These are phyloP conservation scores for Schizopygopsis malacanthus DNA, from an alignment of 2,797 vertebrate species.

Conservation along the genomic window DNA sequence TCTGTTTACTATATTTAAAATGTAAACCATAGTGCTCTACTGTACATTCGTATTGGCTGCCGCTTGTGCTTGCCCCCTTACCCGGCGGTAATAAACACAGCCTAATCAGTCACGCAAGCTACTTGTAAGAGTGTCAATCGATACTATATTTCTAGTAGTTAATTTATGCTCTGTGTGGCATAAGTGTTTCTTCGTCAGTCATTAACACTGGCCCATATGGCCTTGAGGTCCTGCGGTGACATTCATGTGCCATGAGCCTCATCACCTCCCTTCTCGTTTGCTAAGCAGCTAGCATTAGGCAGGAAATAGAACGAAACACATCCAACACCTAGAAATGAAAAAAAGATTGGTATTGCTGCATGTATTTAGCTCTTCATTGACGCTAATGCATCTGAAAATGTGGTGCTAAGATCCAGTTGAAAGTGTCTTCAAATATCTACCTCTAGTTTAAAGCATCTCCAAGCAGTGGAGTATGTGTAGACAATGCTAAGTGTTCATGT, in stretches of 20 bases:
- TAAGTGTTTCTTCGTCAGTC: conserved; percentile 53
- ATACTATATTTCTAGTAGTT: conserved; percentile 33
- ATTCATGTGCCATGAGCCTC: conserved; percentile 11
- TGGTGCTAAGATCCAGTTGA: neutral
- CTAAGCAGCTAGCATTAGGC: conserved; percentile 9
- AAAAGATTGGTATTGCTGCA: neutral
- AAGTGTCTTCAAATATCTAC: neutral
- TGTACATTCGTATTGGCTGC: neutral
- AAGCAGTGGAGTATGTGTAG: neutral
- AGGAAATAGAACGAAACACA: neutral
- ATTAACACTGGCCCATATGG: conserved; percentile 65
- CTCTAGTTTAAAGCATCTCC: neutral
- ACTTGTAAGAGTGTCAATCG: conserved; percentile 10
- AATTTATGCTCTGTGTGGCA: conserved; percentile 18
- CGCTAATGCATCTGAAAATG: neutral
- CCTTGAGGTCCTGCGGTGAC: conserved; percentile 39
- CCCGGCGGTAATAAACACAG: neutral
- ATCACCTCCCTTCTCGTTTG: neutral
- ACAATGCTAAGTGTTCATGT: neutral
- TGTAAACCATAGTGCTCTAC: neutral
- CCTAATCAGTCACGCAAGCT: neutral
- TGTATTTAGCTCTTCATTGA: conserved; percentile 5
- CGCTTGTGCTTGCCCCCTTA: neutral
- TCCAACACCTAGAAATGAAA: neutral
- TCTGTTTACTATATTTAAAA: no score